A percentile compares a stretch with the other conserved stretches of the same genome.
Conservation (phyloP, 2,888 invertebrate species). For the Lasioglossum villosulum region DNA sequence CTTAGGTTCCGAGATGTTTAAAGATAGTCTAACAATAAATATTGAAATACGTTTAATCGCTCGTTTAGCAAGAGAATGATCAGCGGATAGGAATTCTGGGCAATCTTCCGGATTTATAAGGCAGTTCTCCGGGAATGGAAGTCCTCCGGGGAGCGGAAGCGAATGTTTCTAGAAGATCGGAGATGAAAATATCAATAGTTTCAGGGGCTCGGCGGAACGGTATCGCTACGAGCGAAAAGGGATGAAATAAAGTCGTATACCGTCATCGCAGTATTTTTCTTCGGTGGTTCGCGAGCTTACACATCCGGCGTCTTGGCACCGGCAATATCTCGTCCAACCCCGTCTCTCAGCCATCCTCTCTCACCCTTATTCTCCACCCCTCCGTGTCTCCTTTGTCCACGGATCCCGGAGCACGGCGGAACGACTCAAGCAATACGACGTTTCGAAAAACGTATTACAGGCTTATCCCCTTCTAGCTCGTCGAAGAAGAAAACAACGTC, state of each 20-base stretch:
- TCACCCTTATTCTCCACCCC: neutral
- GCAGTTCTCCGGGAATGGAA: neutral
- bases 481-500: slow-evolving; percentile 59
- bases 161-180: slow-evolving; percentile 29
- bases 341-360: neutral
- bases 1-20: too few species aligned
- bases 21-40: neutral
- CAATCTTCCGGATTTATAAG: slow-evolving; percentile 15
- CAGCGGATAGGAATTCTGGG: neutral
- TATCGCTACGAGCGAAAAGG: slow-evolving; percentile 45
- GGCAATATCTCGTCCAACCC: slow-evolving; percentile 57
- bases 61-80: neutral
- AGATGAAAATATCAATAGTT: slow-evolving; percentile 54
- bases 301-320: slow-evolving; percentile 63
- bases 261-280: slow-evolving; percentile 61
- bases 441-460: slow-evolving; percentile 72
- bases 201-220: slow-evolving; percentile 1
- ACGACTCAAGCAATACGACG: slow-evolving; percentile 63
- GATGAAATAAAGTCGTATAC: slow-evolving; percentile 59
- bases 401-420: slow-evolving; percentile 48
- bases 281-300: slow-evolving; percentile 61
- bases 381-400: slow-evolving; percentile 35
- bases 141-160: slow-evolving; percentile 32
- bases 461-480: slow-evolving; percentile 65
- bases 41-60: neutral